Evolutionary conservation across 2,113 vertebrate species (phyloP).

Genomic region (Genyomyrus donnyi): DNA sequence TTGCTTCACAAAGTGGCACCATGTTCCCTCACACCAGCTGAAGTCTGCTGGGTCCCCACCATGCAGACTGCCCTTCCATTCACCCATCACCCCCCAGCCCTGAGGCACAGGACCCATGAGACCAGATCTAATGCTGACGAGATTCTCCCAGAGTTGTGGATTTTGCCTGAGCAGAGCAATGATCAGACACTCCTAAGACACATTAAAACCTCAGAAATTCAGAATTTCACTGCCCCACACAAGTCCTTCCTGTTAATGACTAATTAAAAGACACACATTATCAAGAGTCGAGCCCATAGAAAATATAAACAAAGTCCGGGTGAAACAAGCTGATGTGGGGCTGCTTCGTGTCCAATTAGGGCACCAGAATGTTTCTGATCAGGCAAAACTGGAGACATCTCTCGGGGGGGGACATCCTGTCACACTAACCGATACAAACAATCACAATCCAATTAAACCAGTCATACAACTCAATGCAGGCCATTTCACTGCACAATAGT

Average conservation of each 20-base stretch:
- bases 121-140: background rate
- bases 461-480: slow-evolving; percentile 10
- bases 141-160: background rate
- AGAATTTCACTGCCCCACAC: background rate
- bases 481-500: slow-evolving; percentile 2
- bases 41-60: background rate
- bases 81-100: background rate
- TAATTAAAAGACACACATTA: background rate
- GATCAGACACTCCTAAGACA: background rate
- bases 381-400: background rate
- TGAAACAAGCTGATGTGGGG: background rate
- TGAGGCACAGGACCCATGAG: background rate
- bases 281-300: background rate
- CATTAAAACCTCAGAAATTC: background rate
- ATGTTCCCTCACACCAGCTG: background rate
- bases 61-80: background rate
- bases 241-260: background rate
- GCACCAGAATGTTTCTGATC: background rate
- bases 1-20: background rate
- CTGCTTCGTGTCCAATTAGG: background rate
- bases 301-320: background rate
- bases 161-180: background rate
- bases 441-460: slow-evolving; percentile 8
- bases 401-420: background rate
- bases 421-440: background rate